Evolutionary conservation across 2,113 vertebrate species (phyloP).

Genomic region (Pomatorhinus ruficollis): DNA sequence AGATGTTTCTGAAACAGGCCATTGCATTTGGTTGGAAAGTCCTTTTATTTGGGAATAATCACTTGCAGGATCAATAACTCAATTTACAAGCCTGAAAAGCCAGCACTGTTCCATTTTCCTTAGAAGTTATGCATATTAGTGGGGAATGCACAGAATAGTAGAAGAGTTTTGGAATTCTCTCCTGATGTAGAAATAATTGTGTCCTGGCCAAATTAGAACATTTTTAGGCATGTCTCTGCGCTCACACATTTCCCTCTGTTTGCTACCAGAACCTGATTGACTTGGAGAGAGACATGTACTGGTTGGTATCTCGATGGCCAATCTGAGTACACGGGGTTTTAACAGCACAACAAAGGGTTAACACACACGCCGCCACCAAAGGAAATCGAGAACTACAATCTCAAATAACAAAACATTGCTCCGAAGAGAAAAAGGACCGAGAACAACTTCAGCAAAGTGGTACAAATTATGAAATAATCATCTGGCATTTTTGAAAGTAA

Average conservation of each 20-base stretch:
- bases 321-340: background rate
- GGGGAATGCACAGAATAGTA: background rate
- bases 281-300: background rate
- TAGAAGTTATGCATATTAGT: background rate
- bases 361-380: background rate
- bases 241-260: background rate
- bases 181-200: background rate
- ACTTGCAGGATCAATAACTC: background rate
- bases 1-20: background rate
- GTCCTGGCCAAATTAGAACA: background rate
- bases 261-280: background rate
- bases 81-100: background rate
- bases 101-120: background rate
- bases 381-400: background rate
- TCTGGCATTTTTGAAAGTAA: background rate
- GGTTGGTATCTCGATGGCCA: background rate
- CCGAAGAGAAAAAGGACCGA: background rate
- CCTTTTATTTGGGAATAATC: background rate
- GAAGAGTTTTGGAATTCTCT: background rate
- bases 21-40: background rate
- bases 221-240: background rate
- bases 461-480: background rate
- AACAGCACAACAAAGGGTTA: background rate
- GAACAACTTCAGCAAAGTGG: background rate
- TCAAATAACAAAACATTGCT: background rate